Conservation (phyloP, 2,113 vertebrate species). For the Ammospiza caudacuta region DNA sequence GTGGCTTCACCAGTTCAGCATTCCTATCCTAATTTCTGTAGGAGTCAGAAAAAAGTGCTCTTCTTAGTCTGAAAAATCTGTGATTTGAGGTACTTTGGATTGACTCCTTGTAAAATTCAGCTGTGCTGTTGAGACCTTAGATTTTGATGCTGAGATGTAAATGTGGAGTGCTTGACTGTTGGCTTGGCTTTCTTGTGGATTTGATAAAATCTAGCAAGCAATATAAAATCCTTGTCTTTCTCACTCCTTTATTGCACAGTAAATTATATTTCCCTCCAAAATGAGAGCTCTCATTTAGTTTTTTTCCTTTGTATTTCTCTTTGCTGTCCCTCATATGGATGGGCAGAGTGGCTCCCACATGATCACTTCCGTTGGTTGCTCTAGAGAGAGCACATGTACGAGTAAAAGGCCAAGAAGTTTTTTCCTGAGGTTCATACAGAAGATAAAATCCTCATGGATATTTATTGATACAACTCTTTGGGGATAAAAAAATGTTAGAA, state of each 20-base stretch:
- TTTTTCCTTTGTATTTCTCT: not conserved
- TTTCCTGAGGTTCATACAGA: fast-evolving
- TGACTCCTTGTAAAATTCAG: not conserved
- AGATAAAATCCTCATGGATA: not conserved
- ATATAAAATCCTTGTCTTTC: not conserved
- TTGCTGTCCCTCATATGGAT: not conserved
- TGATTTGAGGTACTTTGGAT: not conserved
- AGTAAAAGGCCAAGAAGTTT: not conserved
- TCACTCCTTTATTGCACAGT: not conserved
- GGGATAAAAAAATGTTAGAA: not conserved
- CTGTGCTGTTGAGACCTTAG: not conserved
- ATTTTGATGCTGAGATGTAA: not conserved
- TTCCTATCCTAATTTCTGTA: not conserved
- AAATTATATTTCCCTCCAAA: not conserved
- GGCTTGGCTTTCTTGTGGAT: not conserved
- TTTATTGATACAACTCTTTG: not conserved
- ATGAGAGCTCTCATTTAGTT: not conserved
- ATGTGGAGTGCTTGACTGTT: not conserved
- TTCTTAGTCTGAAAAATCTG: not conserved
- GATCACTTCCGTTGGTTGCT: not conserved
- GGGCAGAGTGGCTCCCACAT: not conserved
- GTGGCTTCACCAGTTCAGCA: not conserved
- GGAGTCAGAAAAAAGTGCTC: not conserved
- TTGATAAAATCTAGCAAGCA: not conserved
- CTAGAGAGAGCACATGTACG: not conserved